phyloP scores from a whole-genome alignment of 2,113 vertebrate genomes.

The Meriones unguiculatus region DNA sequence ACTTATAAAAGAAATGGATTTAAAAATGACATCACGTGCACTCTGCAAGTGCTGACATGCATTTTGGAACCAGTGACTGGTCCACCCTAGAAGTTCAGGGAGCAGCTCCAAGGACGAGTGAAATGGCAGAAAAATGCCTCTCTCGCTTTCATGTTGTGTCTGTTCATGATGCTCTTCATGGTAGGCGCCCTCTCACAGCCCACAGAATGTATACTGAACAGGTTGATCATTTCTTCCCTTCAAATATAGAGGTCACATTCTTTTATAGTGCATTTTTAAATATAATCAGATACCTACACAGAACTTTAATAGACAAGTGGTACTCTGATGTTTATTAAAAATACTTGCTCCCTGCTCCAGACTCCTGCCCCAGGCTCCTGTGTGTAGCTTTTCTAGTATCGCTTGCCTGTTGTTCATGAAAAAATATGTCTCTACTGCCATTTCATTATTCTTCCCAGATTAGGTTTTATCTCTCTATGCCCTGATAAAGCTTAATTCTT shows the following conservation, averaged over 20 bases:
- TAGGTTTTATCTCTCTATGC: neutral
- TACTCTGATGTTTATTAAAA: neutral
- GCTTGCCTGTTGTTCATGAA: neutral
- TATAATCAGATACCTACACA: neutral
- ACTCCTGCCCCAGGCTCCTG: neutral
- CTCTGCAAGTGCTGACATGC: neutral
- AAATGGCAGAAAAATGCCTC: neutral
- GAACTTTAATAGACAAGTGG: slow-evolving; percentile 3
- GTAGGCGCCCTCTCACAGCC: neutral
- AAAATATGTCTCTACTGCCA: neutral
- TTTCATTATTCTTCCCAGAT: neutral
- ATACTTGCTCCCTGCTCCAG: neutral
- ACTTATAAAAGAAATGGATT: neutral
- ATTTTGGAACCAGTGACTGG: neutral
- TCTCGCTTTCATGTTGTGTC: neutral
- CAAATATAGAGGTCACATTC: neutral
- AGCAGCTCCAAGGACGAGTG: neutral
- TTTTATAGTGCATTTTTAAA: neutral
- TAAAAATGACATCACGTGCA: neutral
- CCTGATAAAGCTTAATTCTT: slow-evolving; percentile 24
- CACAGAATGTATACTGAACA: neutral
- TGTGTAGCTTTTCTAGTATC: neutral
- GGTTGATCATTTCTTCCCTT: neutral
- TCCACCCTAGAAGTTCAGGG: no score
- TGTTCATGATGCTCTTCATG: neutral